phyloP scores from a whole-genome alignment of 2,797 vertebrate genomes.

The Phrynocephalus vlangalii region DNA sequence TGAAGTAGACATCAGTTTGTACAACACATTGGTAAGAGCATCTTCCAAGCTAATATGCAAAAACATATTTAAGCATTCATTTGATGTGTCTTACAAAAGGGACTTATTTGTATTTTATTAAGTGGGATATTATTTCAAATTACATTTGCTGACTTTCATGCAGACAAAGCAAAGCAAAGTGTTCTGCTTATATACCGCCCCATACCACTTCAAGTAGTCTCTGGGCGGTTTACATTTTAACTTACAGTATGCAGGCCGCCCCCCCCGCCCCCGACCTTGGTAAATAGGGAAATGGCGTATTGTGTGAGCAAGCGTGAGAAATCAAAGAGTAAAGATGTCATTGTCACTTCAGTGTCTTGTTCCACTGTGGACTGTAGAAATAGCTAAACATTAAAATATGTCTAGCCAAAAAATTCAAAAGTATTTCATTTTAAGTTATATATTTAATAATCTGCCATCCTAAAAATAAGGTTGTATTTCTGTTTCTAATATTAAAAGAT shows the following conservation, averaged over 20 bases:
- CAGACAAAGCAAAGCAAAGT: neutral
- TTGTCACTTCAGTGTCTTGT: neutral
- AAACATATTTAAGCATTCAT: neutral
- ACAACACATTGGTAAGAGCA: conserved; percentile 92
- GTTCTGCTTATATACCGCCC: too few species aligned
- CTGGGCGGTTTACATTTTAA: too few species aligned
- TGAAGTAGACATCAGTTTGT: conserved; percentile 97
- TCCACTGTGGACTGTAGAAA: neutral
- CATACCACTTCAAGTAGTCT: too few species aligned
- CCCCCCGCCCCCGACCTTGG: too few species aligned
- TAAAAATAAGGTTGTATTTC: neutral
- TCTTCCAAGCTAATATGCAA: conserved; percentile 16
- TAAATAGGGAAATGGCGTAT: neutral
- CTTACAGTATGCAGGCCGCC: too few species aligned
- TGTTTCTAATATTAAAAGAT: conserved; percentile 5
- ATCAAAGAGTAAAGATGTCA: neutral
- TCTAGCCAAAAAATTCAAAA: neutral
- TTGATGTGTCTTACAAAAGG: neutral
- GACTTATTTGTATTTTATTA: neutral
- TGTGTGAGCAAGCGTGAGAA: neutral
- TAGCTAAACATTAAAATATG: neutral
- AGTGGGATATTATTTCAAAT: neutral
- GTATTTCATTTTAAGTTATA: conserved; percentile 13
- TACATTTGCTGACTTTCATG: neutral
- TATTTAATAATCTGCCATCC: neutral